A percentile compares a stretch with the other conserved stretches of the same genome.
These are phyloP conservation scores for Ptychodera flava DNA, from an alignment of 35 echinoderm and acorn worm species.

Conservation along the genomic window DNA sequence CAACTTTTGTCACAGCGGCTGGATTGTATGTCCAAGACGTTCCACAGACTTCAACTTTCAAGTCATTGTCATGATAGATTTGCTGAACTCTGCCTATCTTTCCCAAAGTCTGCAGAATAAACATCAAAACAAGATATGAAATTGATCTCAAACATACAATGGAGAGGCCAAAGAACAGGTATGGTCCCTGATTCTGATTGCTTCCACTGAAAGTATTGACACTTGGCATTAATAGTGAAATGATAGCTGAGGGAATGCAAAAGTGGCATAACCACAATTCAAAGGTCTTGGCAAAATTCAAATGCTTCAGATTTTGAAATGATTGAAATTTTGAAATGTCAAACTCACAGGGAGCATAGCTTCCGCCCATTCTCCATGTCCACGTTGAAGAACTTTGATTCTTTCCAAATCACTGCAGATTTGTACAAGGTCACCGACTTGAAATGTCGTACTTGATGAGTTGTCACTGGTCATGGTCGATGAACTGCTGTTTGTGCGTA, in stretches of 20 bases:
- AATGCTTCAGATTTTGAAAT: no score
- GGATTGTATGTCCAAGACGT: constrained; percentile 99
- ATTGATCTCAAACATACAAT: no score
- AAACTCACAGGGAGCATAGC: constrained; percentile 94
- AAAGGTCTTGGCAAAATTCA: no score
- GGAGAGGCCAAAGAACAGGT: no score
- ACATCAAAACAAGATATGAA: no score
- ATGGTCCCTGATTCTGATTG: no score
- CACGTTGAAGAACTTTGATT: constrained; percentile 85
- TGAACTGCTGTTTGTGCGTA: constrained; percentile 31
- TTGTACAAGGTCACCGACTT: constrained; percentile 93
- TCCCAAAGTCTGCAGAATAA: constrained; percentile 65
- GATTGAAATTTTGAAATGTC: no score
- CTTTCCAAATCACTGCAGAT: constrained; percentile 96
- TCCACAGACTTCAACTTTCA: constrained; percentile 89
- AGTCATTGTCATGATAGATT: constrained; percentile 98
- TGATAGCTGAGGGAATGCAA: no score
- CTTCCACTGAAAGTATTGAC: no score
- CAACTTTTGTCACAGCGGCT: constrained; percentile 89
- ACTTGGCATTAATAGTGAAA: no score
- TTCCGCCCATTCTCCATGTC: constrained; percentile 99
- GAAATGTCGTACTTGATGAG: constrained; percentile 59
- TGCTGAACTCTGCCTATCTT: constrained; percentile 94
- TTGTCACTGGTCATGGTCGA: constrained; percentile 40
- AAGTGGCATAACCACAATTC: no score